Conservation (phyloP, 2,113 vertebrate species). For the Caranx melampygus region DNA sequence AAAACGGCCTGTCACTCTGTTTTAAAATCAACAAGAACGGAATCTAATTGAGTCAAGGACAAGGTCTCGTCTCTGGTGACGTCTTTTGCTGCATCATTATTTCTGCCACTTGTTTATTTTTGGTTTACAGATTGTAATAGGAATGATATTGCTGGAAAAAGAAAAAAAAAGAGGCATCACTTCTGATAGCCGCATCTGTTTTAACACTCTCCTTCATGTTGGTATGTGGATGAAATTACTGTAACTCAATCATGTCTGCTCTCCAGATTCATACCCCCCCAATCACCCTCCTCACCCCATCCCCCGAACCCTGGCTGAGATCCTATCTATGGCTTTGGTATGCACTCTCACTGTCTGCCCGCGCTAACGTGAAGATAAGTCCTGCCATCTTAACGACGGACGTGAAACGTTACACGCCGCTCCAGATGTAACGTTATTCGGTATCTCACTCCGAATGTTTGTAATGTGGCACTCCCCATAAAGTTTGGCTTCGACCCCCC, state of each 20-base stretch:
- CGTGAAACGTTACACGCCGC: constrained; percentile 44
- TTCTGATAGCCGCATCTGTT: constrained; percentile 46
- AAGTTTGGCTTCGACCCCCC: constrained; percentile 36
- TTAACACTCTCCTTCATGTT: constrained; percentile 26
- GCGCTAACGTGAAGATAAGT: constrained; percentile 28
- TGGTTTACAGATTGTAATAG: neutral
- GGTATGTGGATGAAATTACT: constrained; percentile 64
- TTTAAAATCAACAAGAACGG: constrained; percentile 18
- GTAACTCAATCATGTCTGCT: constrained; percentile 45
- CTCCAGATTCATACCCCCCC: constrained; percentile 8
- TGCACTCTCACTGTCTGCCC: constrained; percentile 23
- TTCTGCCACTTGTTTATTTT: neutral
- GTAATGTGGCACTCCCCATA: constrained; percentile 43
- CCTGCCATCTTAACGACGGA: constrained; percentile 20
- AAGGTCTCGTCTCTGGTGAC: neutral
- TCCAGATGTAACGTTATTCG: constrained; percentile 53
- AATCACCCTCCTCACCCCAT: too few relatives aligned
- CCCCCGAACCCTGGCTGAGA: constrained; percentile 5
- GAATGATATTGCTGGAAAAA: neutral
- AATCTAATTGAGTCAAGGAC: neutral
- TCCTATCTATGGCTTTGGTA: constrained; percentile 56
- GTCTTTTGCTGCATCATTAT: neutral
- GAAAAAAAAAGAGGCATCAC: neutral
- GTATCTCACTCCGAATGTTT: constrained; percentile 42
- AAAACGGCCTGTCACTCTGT: constrained; percentile 7